Percentiles rank a stretch among this genome's conserved stretches.
Evolutionary conservation across 2,888 invertebrate genomes (phyloP).

Genomic region (Exephanes ischioxanthus): DNA sequence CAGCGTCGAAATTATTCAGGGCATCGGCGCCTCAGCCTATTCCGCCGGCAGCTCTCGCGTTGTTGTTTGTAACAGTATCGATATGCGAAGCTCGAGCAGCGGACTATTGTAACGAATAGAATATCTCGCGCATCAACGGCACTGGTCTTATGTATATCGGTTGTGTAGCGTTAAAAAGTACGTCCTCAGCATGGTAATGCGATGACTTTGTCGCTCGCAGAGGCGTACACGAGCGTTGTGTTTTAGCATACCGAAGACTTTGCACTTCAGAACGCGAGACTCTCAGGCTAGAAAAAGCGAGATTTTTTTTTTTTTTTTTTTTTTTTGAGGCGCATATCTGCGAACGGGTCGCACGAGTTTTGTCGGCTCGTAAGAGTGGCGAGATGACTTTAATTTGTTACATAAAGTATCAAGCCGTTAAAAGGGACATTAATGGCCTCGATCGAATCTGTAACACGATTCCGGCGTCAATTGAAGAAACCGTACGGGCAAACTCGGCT

Average conservation of each 20-base stretch:
- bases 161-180: constrained; percentile 37
- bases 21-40: constrained; percentile 43
- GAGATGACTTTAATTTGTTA: constrained; percentile 55
- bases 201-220: constrained; percentile 38
- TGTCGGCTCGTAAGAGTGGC: background rate
- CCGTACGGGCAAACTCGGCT: constrained; percentile 33
- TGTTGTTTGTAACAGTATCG: constrained; percentile 1
- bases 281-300: background rate
- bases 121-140: constrained; percentile 48
- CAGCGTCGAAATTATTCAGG: constrained; percentile 53
- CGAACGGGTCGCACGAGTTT: constrained; percentile 64
- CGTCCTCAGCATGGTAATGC: constrained; percentile 61
- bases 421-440: constrained; percentile 58
- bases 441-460: constrained; percentile 65
- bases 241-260: constrained; percentile 1
- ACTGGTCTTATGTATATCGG: constrained; percentile 27
- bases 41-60: background rate
- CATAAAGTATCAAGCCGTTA: constrained; percentile 61
- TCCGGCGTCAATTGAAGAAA: constrained; percentile 64
- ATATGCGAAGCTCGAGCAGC: constrained; percentile 39
- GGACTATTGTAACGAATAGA: constrained; percentile 49
- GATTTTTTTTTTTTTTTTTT: too few species aligned
- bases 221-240: background rate
- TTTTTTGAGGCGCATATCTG: background rate
- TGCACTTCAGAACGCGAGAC: constrained; percentile 14